Percentiles rank a stretch among this genome's conserved stretches.
These are phyloP conservation scores for Phylloscopus trochiloides DNA, from an alignment of 2,113 vertebrate genomes.

Conservation along the genomic window DNA sequence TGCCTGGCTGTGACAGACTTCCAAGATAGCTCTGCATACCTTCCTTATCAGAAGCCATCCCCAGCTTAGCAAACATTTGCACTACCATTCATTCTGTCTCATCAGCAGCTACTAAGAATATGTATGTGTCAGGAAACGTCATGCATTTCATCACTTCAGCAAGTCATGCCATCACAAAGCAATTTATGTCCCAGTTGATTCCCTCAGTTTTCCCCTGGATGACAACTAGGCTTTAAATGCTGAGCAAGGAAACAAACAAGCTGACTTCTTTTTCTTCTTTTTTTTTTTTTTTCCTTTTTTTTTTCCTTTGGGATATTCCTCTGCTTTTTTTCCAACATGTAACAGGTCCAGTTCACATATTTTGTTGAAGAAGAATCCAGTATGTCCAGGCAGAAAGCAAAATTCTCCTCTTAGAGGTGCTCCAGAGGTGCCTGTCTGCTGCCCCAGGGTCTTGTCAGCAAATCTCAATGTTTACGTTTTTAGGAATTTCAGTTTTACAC, in stretches of 20 bases:
- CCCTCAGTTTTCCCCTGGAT: neutral
- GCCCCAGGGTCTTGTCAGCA: neutral
- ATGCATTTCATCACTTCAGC: neutral
- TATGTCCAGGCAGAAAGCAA: accelerated
- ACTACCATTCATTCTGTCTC: slow-evolving; percentile 24
- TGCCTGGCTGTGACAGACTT: neutral
- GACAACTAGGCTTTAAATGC: neutral
- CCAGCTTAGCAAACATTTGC: slow-evolving; percentile 32
- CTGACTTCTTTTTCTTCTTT: too few species aligned
- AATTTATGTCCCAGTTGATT: neutral
- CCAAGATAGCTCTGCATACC: slow-evolving; percentile 22
- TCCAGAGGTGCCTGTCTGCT: neutral
- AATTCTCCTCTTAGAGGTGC: neutral
- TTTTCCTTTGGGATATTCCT: neutral
- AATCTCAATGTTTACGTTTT: neutral
- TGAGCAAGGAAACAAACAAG: neutral
- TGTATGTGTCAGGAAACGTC: neutral
- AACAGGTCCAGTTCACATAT: neutral
- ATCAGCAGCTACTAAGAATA: slow-evolving; percentile 56
- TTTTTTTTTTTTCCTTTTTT: too few species aligned
- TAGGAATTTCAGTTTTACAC: neutral
- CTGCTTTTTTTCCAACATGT: neutral
- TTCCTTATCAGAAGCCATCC: neutral
- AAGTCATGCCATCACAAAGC: neutral
- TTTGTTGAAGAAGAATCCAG: neutral